These are phyloP conservation scores for Indicator maculatus DNA, from an alignment of 2,113 vertebrate genomes.

Conservation along the genomic window DNA sequence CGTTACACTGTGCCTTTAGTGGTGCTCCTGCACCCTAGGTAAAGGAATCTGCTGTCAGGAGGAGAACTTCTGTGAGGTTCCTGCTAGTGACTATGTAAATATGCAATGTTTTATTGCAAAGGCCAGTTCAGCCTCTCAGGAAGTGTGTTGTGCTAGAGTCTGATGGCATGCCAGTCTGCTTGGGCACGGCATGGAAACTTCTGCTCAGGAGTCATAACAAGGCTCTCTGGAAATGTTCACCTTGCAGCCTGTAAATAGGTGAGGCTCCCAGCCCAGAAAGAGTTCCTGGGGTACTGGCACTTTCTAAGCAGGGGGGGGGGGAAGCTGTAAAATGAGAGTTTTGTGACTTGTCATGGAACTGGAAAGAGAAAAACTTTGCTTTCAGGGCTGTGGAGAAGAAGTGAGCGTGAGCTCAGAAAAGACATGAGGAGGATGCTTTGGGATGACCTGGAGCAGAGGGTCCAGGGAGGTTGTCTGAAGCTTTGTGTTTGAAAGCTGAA, in stretches of 20 bases:
- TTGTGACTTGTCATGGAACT: not conserved
- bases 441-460: not conserved
- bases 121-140: not conserved
- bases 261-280: not conserved
- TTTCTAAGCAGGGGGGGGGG: not conserved
- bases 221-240: slow-evolving; percentile 36
- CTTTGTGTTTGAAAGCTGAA: not conserved
- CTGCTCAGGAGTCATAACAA: not conserved
- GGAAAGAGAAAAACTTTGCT: not conserved
- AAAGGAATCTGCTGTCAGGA: not conserved
- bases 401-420: not conserved
- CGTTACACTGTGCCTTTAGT: not conserved
- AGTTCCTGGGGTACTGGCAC: not conserved
- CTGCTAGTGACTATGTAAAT: not conserved
- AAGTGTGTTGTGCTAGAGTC: not conserved
- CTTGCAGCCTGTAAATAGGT: slow-evolving; percentile 30
- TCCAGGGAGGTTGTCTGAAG: rapidly evolving
- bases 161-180: not conserved
- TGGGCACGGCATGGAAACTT: not conserved
- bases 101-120: not conserved
- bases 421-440: rapidly evolving
- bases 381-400: not conserved
- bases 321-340: slow-evolving; percentile 5
- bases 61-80: not conserved
- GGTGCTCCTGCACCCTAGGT: not conserved